These are phyloP conservation scores for Antigone vipio DNA, from an alignment of 2,113 vertebrate species.

Conservation along the genomic window DNA sequence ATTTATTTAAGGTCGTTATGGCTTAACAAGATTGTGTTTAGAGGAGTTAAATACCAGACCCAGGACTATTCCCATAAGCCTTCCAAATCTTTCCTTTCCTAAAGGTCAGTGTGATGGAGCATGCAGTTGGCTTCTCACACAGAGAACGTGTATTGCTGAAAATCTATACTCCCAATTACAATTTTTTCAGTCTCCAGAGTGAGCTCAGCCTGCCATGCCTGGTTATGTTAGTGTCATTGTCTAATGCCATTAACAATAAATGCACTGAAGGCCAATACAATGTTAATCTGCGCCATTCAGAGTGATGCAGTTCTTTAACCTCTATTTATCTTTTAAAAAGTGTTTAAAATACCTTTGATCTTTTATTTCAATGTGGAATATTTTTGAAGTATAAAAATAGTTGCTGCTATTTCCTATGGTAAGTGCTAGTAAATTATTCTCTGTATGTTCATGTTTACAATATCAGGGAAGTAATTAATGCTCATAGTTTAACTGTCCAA, in stretches of 20 bases:
- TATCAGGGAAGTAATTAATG: background rate
- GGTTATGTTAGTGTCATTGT: background rate
- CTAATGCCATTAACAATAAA: background rate
- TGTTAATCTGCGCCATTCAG: fast-evolving
- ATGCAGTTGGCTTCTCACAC: background rate
- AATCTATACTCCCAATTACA: background rate
- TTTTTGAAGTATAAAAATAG: background rate
- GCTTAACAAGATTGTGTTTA: background rate
- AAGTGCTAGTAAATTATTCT: background rate
- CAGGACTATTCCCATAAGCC: background rate
- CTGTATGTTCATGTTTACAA: background rate
- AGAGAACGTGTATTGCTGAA: background rate
- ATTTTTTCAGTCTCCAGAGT: background rate
- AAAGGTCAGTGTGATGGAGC: slow-evolving; percentile 27
- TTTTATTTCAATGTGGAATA: background rate
- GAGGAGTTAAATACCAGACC: slow-evolving; percentile 10
- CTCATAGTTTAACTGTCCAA: background rate
- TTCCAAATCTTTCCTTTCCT: slow-evolving; percentile 14
- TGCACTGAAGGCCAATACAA: background rate
- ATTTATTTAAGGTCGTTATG: background rate
- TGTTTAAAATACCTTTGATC: background rate
- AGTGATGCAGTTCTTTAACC: background rate
- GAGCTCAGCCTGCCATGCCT: background rate
- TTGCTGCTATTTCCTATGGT: background rate
- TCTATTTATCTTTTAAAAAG: background rate